Conservation (phyloP, 2,113 vertebrate species). For the Gavia stellata region DNA sequence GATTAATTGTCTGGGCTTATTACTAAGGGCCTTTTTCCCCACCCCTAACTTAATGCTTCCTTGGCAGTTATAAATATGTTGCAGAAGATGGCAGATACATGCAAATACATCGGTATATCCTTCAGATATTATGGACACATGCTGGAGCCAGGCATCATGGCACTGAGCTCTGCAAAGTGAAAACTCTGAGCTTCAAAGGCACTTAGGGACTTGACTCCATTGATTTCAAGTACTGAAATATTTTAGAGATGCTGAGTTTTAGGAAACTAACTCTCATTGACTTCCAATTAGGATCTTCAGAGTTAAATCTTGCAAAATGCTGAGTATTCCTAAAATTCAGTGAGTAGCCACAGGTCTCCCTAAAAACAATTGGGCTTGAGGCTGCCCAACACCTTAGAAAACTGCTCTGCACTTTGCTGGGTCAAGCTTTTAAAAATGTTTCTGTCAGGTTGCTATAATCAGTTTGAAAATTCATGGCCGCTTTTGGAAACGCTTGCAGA, state of each 20-base stretch:
- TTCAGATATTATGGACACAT: background rate
- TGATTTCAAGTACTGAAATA: conserved; percentile 24
- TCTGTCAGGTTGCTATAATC: conserved; percentile 10
- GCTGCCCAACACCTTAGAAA: background rate
- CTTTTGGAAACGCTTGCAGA: conserved; percentile 4
- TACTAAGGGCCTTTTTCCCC: background rate
- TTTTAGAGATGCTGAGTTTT: background rate
- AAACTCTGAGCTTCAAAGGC: background rate
- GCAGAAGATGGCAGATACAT: background rate
- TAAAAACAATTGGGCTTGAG: background rate
- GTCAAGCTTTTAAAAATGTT: conserved; percentile 11
- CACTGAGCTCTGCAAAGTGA: background rate
- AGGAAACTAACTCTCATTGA: conserved; percentile 28
- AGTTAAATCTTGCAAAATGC: conserved; percentile 36
- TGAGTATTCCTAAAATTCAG: conserved; percentile 36
- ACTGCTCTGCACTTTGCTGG: background rate
- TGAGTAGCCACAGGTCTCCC: background rate
- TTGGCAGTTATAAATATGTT: background rate
- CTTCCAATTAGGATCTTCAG: conserved; percentile 26
- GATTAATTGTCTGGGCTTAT: background rate
- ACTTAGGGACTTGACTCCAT: background rate
- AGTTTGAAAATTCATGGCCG: conserved; percentile 39
- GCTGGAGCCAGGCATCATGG: background rate
- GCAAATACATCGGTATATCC: background rate
- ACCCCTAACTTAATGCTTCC: background rate